Base-by-base conservation (phyloP, 1,140 invertebrate genomes). In the Pinna nobilis region DNA sequence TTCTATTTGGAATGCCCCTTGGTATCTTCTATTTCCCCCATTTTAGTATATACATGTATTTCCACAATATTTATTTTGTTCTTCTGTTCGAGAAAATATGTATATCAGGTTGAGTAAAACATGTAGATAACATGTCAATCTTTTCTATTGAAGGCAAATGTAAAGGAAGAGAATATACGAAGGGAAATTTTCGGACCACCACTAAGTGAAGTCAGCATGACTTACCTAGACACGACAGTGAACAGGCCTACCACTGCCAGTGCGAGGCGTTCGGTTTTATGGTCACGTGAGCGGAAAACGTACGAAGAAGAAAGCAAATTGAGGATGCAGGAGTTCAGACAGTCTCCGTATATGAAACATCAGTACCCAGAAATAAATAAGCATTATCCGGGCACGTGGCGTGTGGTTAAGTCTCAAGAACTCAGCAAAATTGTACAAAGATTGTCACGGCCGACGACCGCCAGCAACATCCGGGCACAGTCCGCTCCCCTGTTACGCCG, bases 381-480 rank as follows among this genome's bases (percentile, higher is more conserved):
- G 44, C 78, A 80, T 66, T 82, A 80, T 60, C 80, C 80, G 9
- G 80, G 80, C 20, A 79, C 80, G 2, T 79, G 80, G 78, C 67
- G 78, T 23, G 60, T 72, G 15, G 78, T 70, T 11, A 70, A 51
- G 25, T 25, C 67, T 11, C 23, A 44, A 3, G 69, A 78, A 59
- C 25, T 82, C 28, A 25, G 57, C 30, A 41, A n/a, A 2, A 82
- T 82, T 64, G 78, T 82, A 2, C 32, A 47, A 1, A 67, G 80
- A 59, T 65, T 82, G 35, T 67, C 69, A 20, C 66, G 44, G 39
- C 74, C 70, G 5, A 79, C 78, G 2, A 35, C 55, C 28, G 23
- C 63, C 5, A 73, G 69, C 20, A 37, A 37, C 15, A 20, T 41
- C 3, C 71, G 71, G 1, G 35, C 65, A 6, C 18, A 74, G 28